phyloP scores from a whole-genome alignment of 2,797 vertebrate species.

The Oceanodroma leucorhoa region DNA sequence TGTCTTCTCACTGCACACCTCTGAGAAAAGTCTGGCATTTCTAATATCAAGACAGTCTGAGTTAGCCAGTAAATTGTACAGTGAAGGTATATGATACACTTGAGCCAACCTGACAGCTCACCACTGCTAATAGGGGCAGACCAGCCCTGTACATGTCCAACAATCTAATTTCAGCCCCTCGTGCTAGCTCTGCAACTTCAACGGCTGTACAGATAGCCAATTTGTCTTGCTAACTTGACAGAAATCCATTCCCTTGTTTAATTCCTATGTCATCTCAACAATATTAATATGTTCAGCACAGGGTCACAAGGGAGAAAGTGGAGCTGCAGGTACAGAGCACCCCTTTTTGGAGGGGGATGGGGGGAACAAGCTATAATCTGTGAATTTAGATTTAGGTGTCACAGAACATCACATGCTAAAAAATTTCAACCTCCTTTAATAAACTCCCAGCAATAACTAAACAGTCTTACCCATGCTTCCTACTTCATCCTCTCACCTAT shows the following conservation, averaged over 20 bases:
- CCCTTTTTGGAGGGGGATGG: not conserved
- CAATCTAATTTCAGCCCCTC: conserved; percentile 19
- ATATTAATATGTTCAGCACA: not conserved
- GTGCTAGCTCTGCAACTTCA: conserved; percentile 1
- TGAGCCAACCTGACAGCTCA: conserved; percentile 23
- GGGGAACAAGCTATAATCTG: not conserved
- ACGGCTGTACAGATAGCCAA: not conserved
- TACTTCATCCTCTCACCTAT: not conserved
- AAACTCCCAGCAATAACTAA: not conserved
- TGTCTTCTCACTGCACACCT: not conserved
- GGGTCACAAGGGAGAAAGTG: not conserved
- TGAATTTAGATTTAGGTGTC: not conserved
- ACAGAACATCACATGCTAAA: not conserved
- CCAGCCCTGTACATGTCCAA: not conserved
- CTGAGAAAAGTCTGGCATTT: not conserved
- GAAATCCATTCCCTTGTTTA: conserved; percentile 50
- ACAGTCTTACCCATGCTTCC: not conserved
- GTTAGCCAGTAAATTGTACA: not conserved
- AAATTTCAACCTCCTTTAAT: not conserved
- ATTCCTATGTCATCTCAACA: conserved; percentile 3
- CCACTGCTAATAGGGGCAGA: not conserved
- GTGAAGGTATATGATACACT: not conserved
- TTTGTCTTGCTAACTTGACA: conserved; percentile 18
- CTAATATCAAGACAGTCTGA: not conserved
- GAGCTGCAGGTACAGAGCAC: not conserved